Conservation (phyloP, 2,888 invertebrate genomes). For the Dolichomitus sp. region DNA sequence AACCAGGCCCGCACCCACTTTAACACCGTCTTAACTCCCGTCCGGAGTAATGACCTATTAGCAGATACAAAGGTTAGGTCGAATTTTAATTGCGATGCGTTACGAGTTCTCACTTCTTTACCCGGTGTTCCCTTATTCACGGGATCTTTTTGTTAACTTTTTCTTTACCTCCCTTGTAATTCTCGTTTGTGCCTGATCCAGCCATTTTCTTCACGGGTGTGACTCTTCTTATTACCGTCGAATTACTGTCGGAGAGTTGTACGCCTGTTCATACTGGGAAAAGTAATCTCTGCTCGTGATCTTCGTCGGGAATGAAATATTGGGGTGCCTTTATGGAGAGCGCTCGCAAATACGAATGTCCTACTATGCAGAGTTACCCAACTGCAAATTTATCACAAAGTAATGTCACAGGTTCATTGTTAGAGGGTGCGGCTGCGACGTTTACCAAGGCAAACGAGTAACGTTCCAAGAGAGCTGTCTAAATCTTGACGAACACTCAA, state of each 20-base stretch:
- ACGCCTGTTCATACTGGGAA: conserved; percentile 10
- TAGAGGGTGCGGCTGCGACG: background rate
- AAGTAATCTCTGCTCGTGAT: conserved; percentile 39
- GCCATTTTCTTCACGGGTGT: background rate
- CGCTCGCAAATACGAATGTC: conserved; percentile 42
- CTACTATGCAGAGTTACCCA: background rate
- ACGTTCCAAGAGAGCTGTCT: conserved; percentile 6
- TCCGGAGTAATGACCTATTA: conserved; percentile 79
- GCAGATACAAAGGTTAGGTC: conserved; percentile 80
- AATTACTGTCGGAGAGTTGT: conserved; percentile 29
- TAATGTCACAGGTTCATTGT: background rate
- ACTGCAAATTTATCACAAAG: conserved; percentile 43
- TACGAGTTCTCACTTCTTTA: conserved; percentile 53
- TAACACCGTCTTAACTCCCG: conserved; percentile 70
- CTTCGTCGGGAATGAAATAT: conserved; percentile 34
- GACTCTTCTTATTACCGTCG: conserved; percentile 5
- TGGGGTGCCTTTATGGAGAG: conserved; percentile 21
- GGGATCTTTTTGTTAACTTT: conserved; percentile 41
- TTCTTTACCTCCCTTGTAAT: conserved; percentile 4
- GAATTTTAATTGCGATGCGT: conserved; percentile 77
- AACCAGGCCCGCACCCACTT: conserved; percentile 67
- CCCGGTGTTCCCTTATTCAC: conserved; percentile 21
- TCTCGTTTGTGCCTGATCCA: conserved; percentile 5
- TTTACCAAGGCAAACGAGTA: conserved; percentile 5
- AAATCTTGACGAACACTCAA: conserved; percentile 53